A percentile compares a stretch with the other conserved stretches of the same genome.
phyloP scores from a whole-genome alignment of 2,888 invertebrate species.

The Drosophila silvestris region DNA sequence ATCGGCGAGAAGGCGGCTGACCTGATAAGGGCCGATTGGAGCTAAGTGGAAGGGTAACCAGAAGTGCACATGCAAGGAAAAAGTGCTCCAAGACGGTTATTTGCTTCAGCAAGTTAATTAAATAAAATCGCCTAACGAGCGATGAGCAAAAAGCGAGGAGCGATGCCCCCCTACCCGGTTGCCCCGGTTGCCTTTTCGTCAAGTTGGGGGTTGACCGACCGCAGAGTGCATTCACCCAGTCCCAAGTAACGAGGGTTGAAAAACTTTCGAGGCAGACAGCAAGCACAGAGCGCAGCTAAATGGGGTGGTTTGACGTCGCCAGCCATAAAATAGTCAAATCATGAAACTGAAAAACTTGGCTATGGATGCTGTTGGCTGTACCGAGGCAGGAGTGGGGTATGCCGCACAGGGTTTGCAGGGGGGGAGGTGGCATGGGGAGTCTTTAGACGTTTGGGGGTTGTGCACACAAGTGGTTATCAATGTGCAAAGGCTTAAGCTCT shows the following conservation, averaged over 20 bases:
- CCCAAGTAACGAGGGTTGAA: slow-evolving; percentile 65
- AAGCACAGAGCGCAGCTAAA: slow-evolving; percentile 29
- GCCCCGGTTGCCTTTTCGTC: slow-evolving; percentile 6
- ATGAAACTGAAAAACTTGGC: slow-evolving; percentile 51
- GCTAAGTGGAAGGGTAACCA: slow-evolving; percentile 20
- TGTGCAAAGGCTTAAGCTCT: slow-evolving; percentile 36
- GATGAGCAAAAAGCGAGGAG: slow-evolving; percentile 4
- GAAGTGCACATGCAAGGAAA: slow-evolving; percentile 1
- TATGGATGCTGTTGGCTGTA: slow-evolving; percentile 57
- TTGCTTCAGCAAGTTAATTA: slow-evolving; percentile 69
- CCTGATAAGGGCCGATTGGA: slow-evolving; percentile 85
- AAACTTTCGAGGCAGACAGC: slow-evolving; percentile 47
- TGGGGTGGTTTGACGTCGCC: slow-evolving; percentile 64
- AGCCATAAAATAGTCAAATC: slow-evolving; percentile 63
- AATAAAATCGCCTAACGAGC: slow-evolving; percentile 63
- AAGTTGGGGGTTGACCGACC: slow-evolving; percentile 55
- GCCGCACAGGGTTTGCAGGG: not conserved
- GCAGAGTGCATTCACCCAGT: slow-evolving; percentile 74
- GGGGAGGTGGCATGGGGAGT: not conserved
- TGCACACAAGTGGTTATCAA: slow-evolving; percentile 77
- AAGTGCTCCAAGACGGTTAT: slow-evolving; percentile 28
- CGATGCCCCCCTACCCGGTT: slow-evolving; percentile 12
- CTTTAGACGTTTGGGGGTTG: slow-evolving; percentile 18
- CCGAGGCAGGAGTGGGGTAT: slow-evolving; percentile 18
- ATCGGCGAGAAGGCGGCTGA: slow-evolving; percentile 91